A percentile compares a stretch with the other conserved stretches of the same genome.
Conservation (phyloP, 2,888 invertebrate species). For the Aphodius granarius region DNA sequence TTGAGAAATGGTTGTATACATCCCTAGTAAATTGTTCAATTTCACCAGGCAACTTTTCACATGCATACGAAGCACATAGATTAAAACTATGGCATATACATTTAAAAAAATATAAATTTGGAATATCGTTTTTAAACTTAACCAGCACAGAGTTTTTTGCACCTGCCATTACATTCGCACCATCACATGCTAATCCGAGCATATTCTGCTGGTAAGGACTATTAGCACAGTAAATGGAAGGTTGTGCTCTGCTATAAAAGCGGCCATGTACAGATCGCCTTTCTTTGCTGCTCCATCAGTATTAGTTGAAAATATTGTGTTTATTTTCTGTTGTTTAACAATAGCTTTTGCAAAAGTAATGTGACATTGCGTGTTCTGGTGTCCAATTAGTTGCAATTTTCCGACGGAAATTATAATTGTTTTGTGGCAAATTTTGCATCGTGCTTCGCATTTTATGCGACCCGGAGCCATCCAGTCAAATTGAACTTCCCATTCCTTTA, state of each 20-base stretch:
- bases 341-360: neutral
- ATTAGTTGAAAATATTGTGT: neutral
- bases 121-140: neutral
- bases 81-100: neutral
- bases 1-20: neutral
- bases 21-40: neutral
- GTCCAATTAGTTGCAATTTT: neutral
- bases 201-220: neutral
- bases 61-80: conserved; percentile 3
- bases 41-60: neutral
- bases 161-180: neutral
- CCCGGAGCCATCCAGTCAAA: neutral
- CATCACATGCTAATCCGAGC: conserved; percentile 1
- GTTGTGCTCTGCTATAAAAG: no score
- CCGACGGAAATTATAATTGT: neutral
- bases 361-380: neutral
- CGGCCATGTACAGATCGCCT: no score
- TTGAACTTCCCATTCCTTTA: neutral
- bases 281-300: no score
- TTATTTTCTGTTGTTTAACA: neutral
- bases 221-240: neutral
- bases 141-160: neutral
- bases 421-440: neutral
- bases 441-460: neutral
- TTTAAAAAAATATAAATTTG: conserved; percentile 2